Percentiles rank a stretch among this genome's conserved stretches.
Evolutionary conservation across 2,888 invertebrate genomes (phyloP).

Genomic region (Nymphalis urticae): DNA sequence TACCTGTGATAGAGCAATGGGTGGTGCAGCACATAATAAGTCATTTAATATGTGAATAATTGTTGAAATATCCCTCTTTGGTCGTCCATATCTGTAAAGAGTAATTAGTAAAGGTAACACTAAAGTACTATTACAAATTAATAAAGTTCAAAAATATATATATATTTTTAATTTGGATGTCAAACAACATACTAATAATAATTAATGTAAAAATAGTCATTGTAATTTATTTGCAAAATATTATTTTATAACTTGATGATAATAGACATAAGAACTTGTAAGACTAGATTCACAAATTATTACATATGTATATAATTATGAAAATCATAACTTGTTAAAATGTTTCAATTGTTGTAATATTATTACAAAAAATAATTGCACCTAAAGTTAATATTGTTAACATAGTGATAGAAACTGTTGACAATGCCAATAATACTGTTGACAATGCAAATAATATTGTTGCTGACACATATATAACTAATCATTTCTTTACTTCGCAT

Average conservation of each 20-base stretch:
- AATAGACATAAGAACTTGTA: background rate
- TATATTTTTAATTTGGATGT: too few species aligned
- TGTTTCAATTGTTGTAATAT: too few species aligned
- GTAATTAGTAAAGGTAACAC: constrained; percentile 10
- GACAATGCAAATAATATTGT: background rate
- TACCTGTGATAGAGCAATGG: constrained; percentile 81
- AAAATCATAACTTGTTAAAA: too few species aligned
- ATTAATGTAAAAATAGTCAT: background rate
- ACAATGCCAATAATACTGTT: background rate
- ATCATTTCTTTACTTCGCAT: too few species aligned
- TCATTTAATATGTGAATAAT: constrained; percentile 98
- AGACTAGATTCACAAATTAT: too few species aligned
- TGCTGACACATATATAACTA: background rate
- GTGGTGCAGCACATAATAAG: constrained; percentile 92
- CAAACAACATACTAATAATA: background rate
- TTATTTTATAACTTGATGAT: background rate
- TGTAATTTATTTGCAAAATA: background rate
- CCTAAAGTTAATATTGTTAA: background rate
- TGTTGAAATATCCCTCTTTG: constrained; percentile 96
- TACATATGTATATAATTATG: too few species aligned
- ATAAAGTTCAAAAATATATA: background rate
- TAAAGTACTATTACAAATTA: background rate
- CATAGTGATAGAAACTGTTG: background rate
- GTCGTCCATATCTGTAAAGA: constrained; percentile 87
- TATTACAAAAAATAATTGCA: background rate